Evolutionary conservation across 2,113 vertebrate genomes (phyloP).

Genomic region (Lophius piscatorius): DNA sequence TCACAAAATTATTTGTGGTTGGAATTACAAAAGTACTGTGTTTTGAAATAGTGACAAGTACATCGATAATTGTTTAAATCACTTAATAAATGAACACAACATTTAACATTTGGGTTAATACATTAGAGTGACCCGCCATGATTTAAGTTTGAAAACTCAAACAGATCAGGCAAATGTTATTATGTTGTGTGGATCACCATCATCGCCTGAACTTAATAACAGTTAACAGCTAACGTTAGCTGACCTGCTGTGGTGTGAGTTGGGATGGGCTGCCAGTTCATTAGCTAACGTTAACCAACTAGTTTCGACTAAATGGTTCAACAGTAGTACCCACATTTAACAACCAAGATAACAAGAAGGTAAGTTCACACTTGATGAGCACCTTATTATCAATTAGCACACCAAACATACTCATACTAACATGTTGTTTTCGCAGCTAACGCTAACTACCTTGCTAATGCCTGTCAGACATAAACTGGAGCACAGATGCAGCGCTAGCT

Average conservation of each 20-base stretch:
- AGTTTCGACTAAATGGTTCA: not conserved
- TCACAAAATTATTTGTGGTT: too few relatives aligned
- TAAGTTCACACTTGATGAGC: not conserved
- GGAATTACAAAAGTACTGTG: too few relatives aligned
- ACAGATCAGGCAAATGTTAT: too few relatives aligned
- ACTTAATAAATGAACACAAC: too few relatives aligned
- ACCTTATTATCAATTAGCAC: too few relatives aligned
- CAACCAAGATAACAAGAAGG: too few relatives aligned
- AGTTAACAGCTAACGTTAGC: not conserved
- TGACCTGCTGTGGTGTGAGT: not conserved
- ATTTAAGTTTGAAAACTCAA: too few relatives aligned
- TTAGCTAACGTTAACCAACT: not conserved
- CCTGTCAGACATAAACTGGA: constrained; percentile 6
- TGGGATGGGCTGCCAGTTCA: constrained; percentile 17
- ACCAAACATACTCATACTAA: not conserved
- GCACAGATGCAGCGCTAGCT: not conserved
- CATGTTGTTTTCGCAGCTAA: constrained; percentile 4
- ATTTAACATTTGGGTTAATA: not conserved
- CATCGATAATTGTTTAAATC: too few relatives aligned
- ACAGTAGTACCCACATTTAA: not conserved
- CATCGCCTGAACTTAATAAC: not conserved
- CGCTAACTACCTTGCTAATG: constrained; percentile 26
- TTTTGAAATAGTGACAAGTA: too few relatives aligned
- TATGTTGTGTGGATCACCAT: not conserved
- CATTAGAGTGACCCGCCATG: not conserved